phyloP scores from a whole-genome alignment of 2,797 vertebrate species.

The Clarias platycephalus region DNA sequence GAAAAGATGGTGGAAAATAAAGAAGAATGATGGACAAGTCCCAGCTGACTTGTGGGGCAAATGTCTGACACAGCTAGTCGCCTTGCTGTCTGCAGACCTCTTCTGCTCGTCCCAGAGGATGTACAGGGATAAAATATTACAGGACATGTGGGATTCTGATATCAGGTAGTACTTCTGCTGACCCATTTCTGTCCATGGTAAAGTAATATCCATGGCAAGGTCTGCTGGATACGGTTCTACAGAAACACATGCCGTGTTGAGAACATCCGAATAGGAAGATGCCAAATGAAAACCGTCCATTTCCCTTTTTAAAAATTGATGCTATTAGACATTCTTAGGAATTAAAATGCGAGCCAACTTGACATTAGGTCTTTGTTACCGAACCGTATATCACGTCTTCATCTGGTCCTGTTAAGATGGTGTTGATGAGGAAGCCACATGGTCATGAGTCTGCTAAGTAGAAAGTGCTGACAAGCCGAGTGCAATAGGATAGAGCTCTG shows the following conservation, averaged over 20 bases:
- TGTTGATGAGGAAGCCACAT: constrained; percentile 50
- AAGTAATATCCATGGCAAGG: constrained; percentile 46
- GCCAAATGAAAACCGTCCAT: constrained; percentile 17
- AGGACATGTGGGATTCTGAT: constrained; percentile 37
- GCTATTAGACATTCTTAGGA: constrained; percentile 8
- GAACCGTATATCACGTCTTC: constrained; percentile 8
- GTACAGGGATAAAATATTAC: constrained; percentile 33
- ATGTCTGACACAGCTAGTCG: constrained; percentile 49
- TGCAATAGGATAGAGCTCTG: constrained; percentile 38
- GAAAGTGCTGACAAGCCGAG: constrained; percentile 52
- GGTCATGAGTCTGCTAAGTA: constrained; percentile 44
- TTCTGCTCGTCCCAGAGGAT: constrained; percentile 28
- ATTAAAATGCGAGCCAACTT: neutral
- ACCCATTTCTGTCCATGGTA: constrained; percentile 38
- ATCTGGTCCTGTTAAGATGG: constrained; percentile 30
- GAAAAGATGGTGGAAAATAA: constrained; percentile 38
- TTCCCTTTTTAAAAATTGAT: constrained; percentile 2
- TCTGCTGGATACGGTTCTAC: constrained; percentile 23
- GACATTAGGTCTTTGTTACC: constrained; percentile 20
- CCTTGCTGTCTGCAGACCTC: constrained; percentile 42
- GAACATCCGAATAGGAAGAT: constrained; percentile 14
- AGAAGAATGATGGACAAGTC: constrained; percentile 49
- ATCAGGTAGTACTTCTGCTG: constrained; percentile 38
- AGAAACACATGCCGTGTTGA: constrained; percentile 10
- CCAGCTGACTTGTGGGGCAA: constrained; percentile 53